Conservation (phyloP, 2,797 vertebrate genomes). For the Ceryle rudis region DNA sequence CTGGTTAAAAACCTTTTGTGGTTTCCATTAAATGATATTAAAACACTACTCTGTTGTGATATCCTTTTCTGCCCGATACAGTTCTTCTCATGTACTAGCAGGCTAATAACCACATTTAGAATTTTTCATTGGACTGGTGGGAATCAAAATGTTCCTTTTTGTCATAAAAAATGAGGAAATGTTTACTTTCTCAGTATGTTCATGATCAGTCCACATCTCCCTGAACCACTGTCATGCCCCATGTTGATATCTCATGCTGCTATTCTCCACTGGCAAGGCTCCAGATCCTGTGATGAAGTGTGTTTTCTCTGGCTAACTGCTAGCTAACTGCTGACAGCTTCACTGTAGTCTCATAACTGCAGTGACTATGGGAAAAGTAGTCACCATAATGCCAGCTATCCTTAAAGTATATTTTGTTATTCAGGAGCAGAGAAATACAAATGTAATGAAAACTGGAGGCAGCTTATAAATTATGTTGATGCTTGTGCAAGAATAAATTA, state of each 20-base stretch:
- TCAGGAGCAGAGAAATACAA: background rate
- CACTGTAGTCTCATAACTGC: background rate
- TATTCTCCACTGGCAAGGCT: background rate
- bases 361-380: background rate
- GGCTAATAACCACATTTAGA: background rate
- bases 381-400: background rate
- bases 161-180: background rate
- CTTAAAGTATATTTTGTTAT: background rate
- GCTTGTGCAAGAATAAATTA: background rate
- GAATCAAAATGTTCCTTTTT: background rate
- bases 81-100: background rate
- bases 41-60: background rate
- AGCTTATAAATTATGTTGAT: background rate
- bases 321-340: background rate
- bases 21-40: background rate
- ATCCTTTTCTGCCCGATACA: background rate
- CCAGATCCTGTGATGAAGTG: background rate
- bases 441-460: background rate
- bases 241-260: background rate
- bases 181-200: background rate
- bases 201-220: background rate
- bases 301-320: background rate
- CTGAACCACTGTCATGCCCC: background rate
- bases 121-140: background rate
- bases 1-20: background rate